phyloP scores from a whole-genome alignment of 2,888 invertebrate species.

The Apotomis capreana region DNA sequence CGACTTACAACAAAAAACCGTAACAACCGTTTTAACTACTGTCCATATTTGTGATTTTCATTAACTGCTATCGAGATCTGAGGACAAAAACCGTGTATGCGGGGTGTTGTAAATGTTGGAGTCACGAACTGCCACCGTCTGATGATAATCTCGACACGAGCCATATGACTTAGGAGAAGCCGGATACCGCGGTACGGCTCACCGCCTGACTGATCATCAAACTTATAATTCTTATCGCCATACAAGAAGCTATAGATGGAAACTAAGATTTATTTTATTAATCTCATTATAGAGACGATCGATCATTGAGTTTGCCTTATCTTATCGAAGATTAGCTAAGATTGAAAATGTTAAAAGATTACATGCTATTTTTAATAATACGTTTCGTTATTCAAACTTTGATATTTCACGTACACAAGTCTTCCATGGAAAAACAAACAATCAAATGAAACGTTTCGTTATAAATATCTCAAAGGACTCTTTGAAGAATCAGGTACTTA shows the following conservation, averaged over 20 bases:
- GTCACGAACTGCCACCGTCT: slow-evolving; percentile 55
- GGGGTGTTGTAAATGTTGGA: slow-evolving; percentile 46
- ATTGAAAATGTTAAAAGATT: slow-evolving; percentile 4
- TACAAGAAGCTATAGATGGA: slow-evolving; percentile 21
- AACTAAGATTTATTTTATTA: slow-evolving; percentile 25
- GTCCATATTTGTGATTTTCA: slow-evolving; percentile 34
- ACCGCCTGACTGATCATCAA: slow-evolving; percentile 31
- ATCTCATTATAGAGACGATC: slow-evolving; percentile 25
- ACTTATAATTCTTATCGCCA: slow-evolving; percentile 29
- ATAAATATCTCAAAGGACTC: slow-evolving; percentile 29
- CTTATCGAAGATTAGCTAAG: slow-evolving; percentile 24
- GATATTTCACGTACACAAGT: neutral
- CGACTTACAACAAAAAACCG: slow-evolving; percentile 8
- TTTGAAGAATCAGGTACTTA: slow-evolving; percentile 21
- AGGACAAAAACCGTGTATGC: slow-evolving; percentile 39
- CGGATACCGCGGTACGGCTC: slow-evolving; percentile 32
- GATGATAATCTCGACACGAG: slow-evolving; percentile 61
- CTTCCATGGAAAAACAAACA: slow-evolving; percentile 25
- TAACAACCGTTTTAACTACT: slow-evolving; percentile 28
- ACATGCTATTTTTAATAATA: neutral
- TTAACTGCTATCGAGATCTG: slow-evolving; percentile 41
- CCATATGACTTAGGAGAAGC: slow-evolving; percentile 41
- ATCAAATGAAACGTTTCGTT: slow-evolving; percentile 17
- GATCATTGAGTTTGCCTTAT: slow-evolving; percentile 18
- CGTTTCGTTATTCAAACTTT: neutral